Evolutionary conservation across 1,140 invertebrate genomes (phyloP).

Genomic region (Drosophila malerkotliana): DNA sequence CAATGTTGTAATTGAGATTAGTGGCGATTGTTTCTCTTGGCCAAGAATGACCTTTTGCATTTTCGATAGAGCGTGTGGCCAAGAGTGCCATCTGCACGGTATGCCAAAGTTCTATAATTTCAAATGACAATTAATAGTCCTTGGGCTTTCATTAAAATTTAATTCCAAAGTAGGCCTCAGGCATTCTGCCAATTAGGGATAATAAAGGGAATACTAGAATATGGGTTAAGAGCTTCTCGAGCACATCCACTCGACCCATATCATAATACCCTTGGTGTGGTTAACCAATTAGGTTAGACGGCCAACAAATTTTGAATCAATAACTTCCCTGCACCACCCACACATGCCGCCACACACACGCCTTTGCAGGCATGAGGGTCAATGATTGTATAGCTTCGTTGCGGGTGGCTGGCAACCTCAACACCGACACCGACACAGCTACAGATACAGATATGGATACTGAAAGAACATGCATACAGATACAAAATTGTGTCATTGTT

Average conservation of each 20-base stretch:
- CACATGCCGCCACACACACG: neutral
- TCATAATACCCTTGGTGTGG: slow-evolving; percentile 38
- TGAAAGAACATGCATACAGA: slow-evolving; percentile 12
- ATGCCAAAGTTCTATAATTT: too few relatives aligned
- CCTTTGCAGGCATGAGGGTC: slow-evolving; percentile 39
- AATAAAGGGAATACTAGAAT: neutral
- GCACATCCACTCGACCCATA: slow-evolving; percentile 34
- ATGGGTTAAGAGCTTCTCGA: slow-evolving; percentile 9
- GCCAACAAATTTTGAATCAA: slow-evolving; percentile 39
- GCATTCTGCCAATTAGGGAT: neutral
- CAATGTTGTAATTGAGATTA: slow-evolving; percentile 38
- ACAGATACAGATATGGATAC: slow-evolving; percentile 19
- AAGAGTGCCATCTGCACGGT: too few relatives aligned
- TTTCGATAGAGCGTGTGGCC: too few relatives aligned
- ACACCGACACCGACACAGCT: slow-evolving; percentile 7
- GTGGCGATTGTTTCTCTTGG: slow-evolving; percentile 20
- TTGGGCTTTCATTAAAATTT: neutral
- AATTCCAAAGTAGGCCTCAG: neutral
- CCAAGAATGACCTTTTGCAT: neutral
- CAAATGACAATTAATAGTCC: too few relatives aligned
- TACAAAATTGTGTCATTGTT: slow-evolving; percentile 59
- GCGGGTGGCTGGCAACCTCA: slow-evolving; percentile 45
- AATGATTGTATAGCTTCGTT: slow-evolving; percentile 52
- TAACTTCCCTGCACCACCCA: slow-evolving; percentile 33
- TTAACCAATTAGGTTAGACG: slow-evolving; percentile 39